Evolutionary conservation across 2,113 vertebrate species (phyloP).

Genomic region (Apus apus): DNA sequence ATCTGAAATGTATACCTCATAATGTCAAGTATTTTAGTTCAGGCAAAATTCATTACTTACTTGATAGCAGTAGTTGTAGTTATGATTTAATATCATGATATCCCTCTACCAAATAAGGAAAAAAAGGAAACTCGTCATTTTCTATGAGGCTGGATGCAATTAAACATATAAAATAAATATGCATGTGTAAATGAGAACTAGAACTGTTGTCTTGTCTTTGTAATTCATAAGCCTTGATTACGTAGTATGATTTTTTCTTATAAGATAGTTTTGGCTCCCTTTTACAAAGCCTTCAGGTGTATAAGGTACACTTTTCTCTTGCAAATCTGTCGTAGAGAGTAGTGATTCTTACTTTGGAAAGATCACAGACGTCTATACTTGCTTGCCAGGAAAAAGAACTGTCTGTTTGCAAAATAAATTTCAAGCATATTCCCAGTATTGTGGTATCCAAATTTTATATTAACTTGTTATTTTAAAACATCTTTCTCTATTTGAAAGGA

Average conservation of each 20-base stretch:
- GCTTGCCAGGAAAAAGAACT: background rate
- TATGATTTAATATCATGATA: background rate
- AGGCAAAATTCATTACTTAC: background rate
- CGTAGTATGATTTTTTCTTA: background rate
- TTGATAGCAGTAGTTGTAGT: background rate
- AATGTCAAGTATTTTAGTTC: background rate
- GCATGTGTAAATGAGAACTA: background rate
- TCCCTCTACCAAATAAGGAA: background rate
- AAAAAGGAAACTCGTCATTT: background rate
- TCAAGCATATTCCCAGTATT: accelerated
- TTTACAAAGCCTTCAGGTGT: background rate
- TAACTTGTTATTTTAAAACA: background rate
- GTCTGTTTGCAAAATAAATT: background rate
- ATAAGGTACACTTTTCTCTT: background rate
- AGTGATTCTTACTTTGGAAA: background rate
- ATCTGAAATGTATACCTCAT: background rate
- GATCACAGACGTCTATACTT: background rate
- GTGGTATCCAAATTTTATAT: background rate
- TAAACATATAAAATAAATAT: background rate
- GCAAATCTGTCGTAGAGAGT: background rate
- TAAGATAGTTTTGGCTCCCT: background rate
- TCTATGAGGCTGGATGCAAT: background rate
- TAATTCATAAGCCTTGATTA: background rate
- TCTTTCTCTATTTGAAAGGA: background rate
- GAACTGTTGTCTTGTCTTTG: background rate